Evolutionary conservation across 2,113 vertebrate genomes (phyloP), one percentile per base, ranked within the genome.

Genomic region (Erythrolamprus reginae): DNA sequence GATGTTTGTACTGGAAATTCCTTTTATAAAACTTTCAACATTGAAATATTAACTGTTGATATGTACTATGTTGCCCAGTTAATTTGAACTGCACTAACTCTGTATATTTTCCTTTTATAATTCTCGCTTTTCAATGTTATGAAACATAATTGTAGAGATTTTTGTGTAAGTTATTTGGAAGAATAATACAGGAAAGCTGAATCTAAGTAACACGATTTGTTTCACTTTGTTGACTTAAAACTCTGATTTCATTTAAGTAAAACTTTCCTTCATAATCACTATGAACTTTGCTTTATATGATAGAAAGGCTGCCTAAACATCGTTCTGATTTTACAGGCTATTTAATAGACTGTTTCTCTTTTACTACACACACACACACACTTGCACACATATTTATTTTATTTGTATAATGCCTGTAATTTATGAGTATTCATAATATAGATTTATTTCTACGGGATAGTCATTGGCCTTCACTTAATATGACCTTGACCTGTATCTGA

Each of bases 51-150:
- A 91, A 45, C 94, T 93, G 95, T 93, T 96, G 93, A 94, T 94
- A 96, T 95, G 96, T 92, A 93, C 77, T 96, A 70, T 94, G 95
- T 96, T 95, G 94, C 96, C 93, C 95, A 94, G 90, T 95, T 96
- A 94, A 93, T 94, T 92, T 95, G 94, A n/a, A 87, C 91, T 94
- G 52, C 91, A 13, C 94, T 95, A 96, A 91, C 93, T 88, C 84
- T 91, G 24, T 88, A 94, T 92, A 23, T 94, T 96, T 93, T 94
- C 84, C 82, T 93, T 95, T 92, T 87, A 88, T 95, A 93, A 93
- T 94, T 96, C 92, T 92, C 89, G 19, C 83, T 91, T 83, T 92
- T 94, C 26, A 0, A 2, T 94, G 95, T 95, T 94, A 88, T 82
- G 93, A 83, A 93, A 42, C 92, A 91, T 95, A 94, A 52, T 96